Evolutionary conservation across 2,888 invertebrate species (phyloP).

Genomic region (Selenia dentaria): DNA sequence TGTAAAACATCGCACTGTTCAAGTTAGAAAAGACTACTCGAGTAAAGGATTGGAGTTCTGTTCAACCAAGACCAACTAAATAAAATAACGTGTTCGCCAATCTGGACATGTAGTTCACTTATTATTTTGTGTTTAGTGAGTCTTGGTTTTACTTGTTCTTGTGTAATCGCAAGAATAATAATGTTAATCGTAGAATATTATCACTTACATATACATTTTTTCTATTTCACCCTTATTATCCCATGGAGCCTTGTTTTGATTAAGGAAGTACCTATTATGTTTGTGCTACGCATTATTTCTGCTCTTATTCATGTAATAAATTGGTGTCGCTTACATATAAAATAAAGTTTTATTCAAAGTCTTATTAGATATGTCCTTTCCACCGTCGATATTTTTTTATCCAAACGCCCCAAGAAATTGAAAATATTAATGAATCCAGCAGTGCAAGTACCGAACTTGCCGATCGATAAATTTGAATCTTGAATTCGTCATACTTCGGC

Average conservation of each 20-base stretch:
- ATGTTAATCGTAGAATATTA: slow-evolving; percentile 33
- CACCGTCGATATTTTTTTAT: no score
- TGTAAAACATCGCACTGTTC: slow-evolving; percentile 78
- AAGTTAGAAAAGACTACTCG: slow-evolving; percentile 82
- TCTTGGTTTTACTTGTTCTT: slow-evolving; percentile 82
- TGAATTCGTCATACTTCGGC: no score
- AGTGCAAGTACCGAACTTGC: no score
- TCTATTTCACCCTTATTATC: slow-evolving; percentile 22
- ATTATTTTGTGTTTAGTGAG: slow-evolving; percentile 81
- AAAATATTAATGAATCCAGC: no score
- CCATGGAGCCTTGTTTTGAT: slow-evolving; percentile 14
- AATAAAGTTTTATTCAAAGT: slow-evolving; percentile 31
- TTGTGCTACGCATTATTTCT: slow-evolving; percentile 67
- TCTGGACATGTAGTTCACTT: slow-evolving; percentile 59
- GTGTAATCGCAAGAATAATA: slow-evolving; percentile 57
- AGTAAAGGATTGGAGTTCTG: slow-evolving; percentile 83
- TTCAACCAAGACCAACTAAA: slow-evolving; percentile 85
- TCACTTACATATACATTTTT: slow-evolving; percentile 33
- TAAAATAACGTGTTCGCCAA: slow-evolving; percentile 63
- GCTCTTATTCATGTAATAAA: slow-evolving; percentile 65
- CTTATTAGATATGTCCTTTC: no score
- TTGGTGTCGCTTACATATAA: slow-evolving; percentile 69
- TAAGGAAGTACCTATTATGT: slow-evolving; percentile 24
- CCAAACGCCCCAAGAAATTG: no score
- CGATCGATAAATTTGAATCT: no score